Evolutionary conservation across 1,140 invertebrate species (phyloP).

Genomic region (Plodia interpunctella): DNA sequence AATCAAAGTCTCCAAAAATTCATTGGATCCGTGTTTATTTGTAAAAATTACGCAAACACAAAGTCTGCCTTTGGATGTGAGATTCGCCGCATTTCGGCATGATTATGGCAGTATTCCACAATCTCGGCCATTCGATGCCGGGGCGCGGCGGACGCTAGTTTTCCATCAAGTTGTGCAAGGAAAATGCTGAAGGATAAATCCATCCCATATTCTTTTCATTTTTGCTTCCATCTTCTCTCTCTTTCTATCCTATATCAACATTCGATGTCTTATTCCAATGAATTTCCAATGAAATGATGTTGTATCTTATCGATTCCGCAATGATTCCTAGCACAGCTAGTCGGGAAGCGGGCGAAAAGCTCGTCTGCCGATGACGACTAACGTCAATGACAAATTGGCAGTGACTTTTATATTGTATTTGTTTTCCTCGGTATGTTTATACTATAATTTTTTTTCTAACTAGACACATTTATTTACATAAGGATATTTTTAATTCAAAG

Average conservation of each 20-base stretch:
- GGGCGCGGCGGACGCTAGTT: neutral
- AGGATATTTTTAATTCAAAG: constrained; percentile 8
- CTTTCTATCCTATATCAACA: too few species aligned
- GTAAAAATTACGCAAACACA: neutral
- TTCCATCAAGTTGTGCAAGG: neutral
- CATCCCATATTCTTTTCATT: too few species aligned
- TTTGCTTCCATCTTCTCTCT: too few species aligned
- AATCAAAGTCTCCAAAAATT: too few species aligned
- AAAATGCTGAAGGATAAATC: neutral
- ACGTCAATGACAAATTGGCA: constrained; percentile 22
- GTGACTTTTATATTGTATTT: constrained; percentile 32
- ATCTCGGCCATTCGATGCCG: neutral
- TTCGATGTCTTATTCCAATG: too few species aligned
- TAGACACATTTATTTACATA: constrained; percentile 15
- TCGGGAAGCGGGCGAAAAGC: neutral
- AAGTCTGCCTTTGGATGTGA: neutral
- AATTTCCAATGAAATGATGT: too few species aligned
- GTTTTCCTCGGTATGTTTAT: constrained; percentile 29
- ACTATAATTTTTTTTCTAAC: constrained; percentile 23
- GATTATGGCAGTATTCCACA: neutral
- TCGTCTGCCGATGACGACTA: neutral
- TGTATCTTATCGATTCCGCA: too few species aligned
- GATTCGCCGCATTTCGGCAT: neutral
- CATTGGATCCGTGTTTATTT: neutral
- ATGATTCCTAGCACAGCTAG: neutral